phyloP scores from a whole-genome alignment of 1,140 invertebrate species.

The Danaus plexippus region DNA sequence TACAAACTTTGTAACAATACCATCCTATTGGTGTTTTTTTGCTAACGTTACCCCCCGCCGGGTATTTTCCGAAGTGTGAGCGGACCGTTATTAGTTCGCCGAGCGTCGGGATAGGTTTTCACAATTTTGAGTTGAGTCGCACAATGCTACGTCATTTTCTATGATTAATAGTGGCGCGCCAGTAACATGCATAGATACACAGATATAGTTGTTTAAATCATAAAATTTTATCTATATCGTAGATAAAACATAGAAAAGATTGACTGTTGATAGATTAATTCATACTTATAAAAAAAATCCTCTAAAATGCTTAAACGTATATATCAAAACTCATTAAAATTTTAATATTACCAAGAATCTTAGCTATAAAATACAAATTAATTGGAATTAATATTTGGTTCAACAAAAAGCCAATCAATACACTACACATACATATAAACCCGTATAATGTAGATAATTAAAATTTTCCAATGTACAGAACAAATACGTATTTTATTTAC shows the following conservation, averaged over 20 bases:
- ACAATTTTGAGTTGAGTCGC: constrained; percentile 65
- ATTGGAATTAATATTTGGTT: too few species aligned
- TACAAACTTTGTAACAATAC: constrained; percentile 19
- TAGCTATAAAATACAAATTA: too few species aligned
- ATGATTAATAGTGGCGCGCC: constrained; percentile 66
- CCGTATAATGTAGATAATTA: too few species aligned
- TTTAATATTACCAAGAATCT: background rate
- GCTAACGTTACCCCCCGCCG: constrained; percentile 50
- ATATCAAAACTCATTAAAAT: background rate
- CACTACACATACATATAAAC: too few species aligned
- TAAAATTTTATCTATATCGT: constrained; percentile 17
- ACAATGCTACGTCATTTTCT: constrained; percentile 64
- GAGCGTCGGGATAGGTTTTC: constrained; percentile 62
- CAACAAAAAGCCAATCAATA: too few species aligned
- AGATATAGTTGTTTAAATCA: constrained; percentile 18
- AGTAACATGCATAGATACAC: constrained; percentile 27
- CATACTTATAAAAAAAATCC: too few species aligned
- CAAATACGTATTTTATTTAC: too few species aligned
- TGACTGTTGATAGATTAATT: background rate
- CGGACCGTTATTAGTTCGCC: constrained; percentile 60
- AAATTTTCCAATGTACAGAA: too few species aligned
- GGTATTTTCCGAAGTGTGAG: constrained; percentile 62
- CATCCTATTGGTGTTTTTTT: constrained; percentile 22
- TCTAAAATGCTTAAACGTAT: background rate
- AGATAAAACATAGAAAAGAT: background rate